phyloP scores from a whole-genome alignment of 2,113 vertebrate species.

The Genyomyrus donnyi region DNA sequence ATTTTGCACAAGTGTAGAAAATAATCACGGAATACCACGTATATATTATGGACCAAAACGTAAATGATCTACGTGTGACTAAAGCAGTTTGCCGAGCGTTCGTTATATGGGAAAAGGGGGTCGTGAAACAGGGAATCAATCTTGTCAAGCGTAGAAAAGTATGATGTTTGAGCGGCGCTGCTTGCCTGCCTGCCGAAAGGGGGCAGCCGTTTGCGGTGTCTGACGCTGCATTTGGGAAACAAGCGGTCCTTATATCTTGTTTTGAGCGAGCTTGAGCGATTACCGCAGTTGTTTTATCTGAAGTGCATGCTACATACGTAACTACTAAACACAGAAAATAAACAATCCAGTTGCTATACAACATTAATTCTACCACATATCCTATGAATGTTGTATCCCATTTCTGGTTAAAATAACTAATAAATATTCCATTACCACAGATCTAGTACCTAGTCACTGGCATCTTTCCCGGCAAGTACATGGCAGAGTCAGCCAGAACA shows the following conservation, averaged over 20 bases:
- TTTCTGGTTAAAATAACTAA: background rate
- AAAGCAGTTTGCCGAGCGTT: background rate
- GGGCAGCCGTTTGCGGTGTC: background rate
- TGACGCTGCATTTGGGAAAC: background rate
- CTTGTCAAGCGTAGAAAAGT: background rate
- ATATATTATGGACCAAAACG: background rate
- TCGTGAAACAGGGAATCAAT: constrained; percentile 21
- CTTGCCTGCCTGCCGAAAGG: background rate
- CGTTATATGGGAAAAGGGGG: background rate
- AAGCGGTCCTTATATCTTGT: background rate
- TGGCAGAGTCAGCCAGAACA: background rate
- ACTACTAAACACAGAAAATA: background rate
- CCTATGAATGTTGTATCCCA: background rate
- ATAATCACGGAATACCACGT: background rate
- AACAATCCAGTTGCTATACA: background rate
- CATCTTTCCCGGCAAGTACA: background rate
- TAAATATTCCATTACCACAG: background rate
- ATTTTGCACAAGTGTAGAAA: background rate
- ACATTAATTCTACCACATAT: background rate
- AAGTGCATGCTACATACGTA: background rate
- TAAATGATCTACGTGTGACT: background rate
- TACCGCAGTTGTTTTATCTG: background rate
- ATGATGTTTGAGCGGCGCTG: background rate
- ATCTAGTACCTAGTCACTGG: background rate
- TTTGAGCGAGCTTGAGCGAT: background rate